Base-by-base conservation (phyloP, 2,888 invertebrate species). In the Meliscaeva auricollis region DNA sequence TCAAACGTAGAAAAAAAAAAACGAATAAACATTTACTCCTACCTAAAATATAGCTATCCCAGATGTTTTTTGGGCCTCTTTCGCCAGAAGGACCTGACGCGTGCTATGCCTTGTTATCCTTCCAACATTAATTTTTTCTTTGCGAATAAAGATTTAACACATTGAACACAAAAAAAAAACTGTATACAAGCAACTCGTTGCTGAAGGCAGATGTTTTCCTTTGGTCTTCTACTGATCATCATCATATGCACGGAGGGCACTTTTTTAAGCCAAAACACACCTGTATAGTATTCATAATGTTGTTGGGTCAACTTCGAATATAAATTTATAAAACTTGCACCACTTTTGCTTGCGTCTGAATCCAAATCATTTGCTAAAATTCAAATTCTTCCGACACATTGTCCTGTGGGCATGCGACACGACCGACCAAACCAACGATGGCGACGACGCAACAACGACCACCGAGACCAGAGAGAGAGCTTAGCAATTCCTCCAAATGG, bases 141-240 rank as follows among this genome's bases (percentile, higher is more conserved):
- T 38, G 52, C 15, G 75, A 15, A 72, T 68, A 73, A 76, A 72
- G 85, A 85, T 85, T 85, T 80, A 80, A 70, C 68, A 64, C 70
- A 44, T 60, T 62, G 15, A 41, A 60, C 54, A 60, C 8, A 15
- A 44, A 9, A 68, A 22, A 44, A 9, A 35, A 64, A 78, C n/a
- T 11, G 32, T 60, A 60, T 9, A 54, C 9, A 44, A 64, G 4
- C 46, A 46, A n/a, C 35, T 30, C 38, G 70, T 66, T 66, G 20
- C 22, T 62, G 20, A 32, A n/a, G 22, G 84, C 85, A 85, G 85
- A 85, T 85, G 85, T 85, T 84, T 74, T 50, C 26, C 30, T 35
- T 41, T 20, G 20, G 38, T 38, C 38, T 38, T 38, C 38, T 38
- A 9, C 76, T n/a, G 70, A 41, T 72, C 35, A 66, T 72, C 72